Evolutionary conservation across 2,797 vertebrate species (phyloP), one percentile per base, ranked within the genome.

Genomic region (Fratercula arctica): DNA sequence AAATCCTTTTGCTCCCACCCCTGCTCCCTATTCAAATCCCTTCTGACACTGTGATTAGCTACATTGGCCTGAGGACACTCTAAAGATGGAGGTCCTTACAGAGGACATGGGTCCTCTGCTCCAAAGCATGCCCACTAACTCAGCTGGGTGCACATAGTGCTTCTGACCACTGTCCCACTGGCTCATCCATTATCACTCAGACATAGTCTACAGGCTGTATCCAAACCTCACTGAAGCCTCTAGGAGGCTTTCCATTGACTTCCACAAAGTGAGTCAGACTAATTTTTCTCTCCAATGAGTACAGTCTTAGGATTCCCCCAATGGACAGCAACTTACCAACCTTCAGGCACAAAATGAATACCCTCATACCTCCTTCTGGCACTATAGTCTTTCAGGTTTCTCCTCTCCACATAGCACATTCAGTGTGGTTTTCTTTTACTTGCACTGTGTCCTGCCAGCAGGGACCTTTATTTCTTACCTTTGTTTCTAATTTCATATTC

Each of bases 401-500:
- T 90, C 16, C 46, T 84, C 43, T 85, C 75, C 39, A 72, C 43
- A 45, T 16, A 57, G 3, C 13, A 26, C 8, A 6, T 78, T 80
- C 54, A 74, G 31, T 33, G 41, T 39, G 14, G 31, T 56, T 84
- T 84, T 56, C 50, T 94, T 89, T 86, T 61, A 48, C 10, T 77
- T 76, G 23, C 19, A 45, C 3, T 43, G 1, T 59, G 35, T 66
- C 35, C 41, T 89, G 41, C 67, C n/a, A 83, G 54, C 64, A 72
- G 24, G 26, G 25, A 83, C 45, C 74, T 91, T 92, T 90, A 51
- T 75, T 89, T 90, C 80, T 89, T 90, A 41, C 35, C 57, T 74
- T 82, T 85, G 33, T 73, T 95, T 91, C 59, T 76, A 78, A 90
- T 93, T 94, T 87, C 70, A 94, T 56, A 89, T 73, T 66, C 33